Conservation (phyloP, 2,113 vertebrate genomes). For the Perca schrenkii region DNA sequence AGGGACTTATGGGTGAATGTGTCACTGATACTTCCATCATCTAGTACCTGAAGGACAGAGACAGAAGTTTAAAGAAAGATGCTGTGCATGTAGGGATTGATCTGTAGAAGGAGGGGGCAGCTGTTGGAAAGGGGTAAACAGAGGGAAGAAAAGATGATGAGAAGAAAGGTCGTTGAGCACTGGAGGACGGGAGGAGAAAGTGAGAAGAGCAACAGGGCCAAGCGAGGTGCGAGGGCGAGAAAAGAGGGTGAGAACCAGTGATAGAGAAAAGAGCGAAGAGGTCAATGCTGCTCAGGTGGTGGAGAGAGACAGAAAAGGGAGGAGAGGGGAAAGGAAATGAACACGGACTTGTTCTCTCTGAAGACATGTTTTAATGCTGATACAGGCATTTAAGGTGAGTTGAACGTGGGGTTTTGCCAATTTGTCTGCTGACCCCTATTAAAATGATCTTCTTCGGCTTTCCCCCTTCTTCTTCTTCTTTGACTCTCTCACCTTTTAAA, state of each 20-base stretch:
- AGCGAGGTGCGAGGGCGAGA: neutral
- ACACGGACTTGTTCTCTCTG: constrained; percentile 30
- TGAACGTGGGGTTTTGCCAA: constrained; percentile 25
- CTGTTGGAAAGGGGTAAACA: neutral
- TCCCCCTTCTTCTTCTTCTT: neutral
- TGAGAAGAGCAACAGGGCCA: constrained; percentile 37
- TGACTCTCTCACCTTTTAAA: no score
- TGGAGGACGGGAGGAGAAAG: neutral
- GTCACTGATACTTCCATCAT: constrained; percentile 85
- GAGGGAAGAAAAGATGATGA: neutral
- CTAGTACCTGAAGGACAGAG: constrained; percentile 79
- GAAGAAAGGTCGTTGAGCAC: constrained; percentile 17
- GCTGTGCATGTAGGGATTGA: neutral
- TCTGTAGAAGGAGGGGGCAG: neutral
- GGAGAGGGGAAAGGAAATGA: neutral
- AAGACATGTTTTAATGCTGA: neutral
- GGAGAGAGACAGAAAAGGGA: neutral
- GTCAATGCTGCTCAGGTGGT: neutral
- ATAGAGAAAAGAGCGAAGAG: neutral
- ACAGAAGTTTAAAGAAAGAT: neutral
- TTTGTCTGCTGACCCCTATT: constrained; percentile 44
- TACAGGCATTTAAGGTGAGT: constrained; percentile 5
- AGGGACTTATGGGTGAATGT: constrained; percentile 89
- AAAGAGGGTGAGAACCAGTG: constrained; percentile 34
- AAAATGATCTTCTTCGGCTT: constrained; percentile 15